Conservation (phyloP, 2,888 invertebrate genomes). For the Leptinotarsa juncta region DNA sequence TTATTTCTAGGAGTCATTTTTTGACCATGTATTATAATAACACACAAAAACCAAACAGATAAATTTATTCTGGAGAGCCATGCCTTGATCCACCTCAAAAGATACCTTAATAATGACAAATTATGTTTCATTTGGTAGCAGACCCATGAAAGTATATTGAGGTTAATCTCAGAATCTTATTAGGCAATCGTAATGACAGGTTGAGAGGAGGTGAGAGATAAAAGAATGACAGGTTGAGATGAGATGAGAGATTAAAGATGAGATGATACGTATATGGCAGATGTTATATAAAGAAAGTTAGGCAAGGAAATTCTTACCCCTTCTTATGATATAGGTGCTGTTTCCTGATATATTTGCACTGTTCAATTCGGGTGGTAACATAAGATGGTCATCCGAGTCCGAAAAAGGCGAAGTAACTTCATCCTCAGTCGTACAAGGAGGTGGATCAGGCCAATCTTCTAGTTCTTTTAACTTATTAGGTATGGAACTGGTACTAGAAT, state of each 20-base stretch:
- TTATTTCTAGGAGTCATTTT: too few species aligned
- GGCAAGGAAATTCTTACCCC: conserved; percentile 66
- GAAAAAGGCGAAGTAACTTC: conserved; percentile 78
- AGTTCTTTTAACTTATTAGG: conserved; percentile 76
- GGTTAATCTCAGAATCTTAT: neutral
- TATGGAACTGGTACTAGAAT: conserved; percentile 79
- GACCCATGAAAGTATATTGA: neutral
- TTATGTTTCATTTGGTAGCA: neutral
- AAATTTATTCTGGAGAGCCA: neutral
- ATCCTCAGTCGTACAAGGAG: conserved; percentile 75
- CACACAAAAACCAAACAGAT: too few species aligned
- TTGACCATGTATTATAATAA: too few species aligned
- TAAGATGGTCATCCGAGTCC: conserved; percentile 68
- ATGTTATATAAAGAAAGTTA: neutral
- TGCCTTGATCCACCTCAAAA: neutral
- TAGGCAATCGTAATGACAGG: neutral
- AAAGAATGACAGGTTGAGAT: too few species aligned
- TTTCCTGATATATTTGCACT: conserved; percentile 69
- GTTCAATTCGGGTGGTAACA: conserved; percentile 60
- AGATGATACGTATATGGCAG: neutral
- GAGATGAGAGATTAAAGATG: too few species aligned
- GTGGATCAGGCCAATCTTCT: conserved; percentile 82
- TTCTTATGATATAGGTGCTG: conserved; percentile 85
- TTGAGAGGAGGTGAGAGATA: too few species aligned
- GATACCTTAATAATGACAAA: neutral